Percentiles rank a stretch among this genome's conserved stretches.
Conservation (phyloP, 64 coral and sea anemone species). For the Trachythela sp. region DNA sequence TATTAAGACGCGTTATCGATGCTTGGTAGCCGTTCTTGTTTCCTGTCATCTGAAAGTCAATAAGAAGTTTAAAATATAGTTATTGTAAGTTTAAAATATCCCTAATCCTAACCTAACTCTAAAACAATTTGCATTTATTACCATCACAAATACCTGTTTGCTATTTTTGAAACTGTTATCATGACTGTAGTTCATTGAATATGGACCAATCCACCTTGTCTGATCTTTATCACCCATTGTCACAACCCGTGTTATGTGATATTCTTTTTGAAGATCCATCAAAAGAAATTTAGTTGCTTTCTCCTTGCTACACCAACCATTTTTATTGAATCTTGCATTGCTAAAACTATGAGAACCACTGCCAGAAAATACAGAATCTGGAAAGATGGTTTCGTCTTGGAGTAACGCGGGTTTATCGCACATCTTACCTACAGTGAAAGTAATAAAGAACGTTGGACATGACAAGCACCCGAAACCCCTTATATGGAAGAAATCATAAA, state of each 20-base stretch:
- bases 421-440: not conserved
- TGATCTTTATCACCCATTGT: not conserved
- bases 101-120: no score
- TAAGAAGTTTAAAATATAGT: no score
- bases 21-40: not conserved
- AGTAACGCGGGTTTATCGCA: not conserved
- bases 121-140: no score
- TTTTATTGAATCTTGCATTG: not conserved
- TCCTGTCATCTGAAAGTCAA: not conserved
- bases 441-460: no score
- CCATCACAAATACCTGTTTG: no score
- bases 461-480: no score
- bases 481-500: no score
- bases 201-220: not conserved
- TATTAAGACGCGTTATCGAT: not conserved
- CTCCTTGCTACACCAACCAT: not conserved
- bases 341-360: not conserved
- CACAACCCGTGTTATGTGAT: no score
- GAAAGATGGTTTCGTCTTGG: not conserved
- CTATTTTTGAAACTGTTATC: not conserved
- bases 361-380: not conserved
- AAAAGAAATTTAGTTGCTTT: not conserved
- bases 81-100: no score
- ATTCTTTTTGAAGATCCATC: not conserved
- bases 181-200: not conserved